Percentiles rank a stretch among this genome's conserved stretches.
Evolutionary conservation across 2,797 vertebrate genomes (phyloP).

Genomic region (Hozukius guyotensis): DNA sequence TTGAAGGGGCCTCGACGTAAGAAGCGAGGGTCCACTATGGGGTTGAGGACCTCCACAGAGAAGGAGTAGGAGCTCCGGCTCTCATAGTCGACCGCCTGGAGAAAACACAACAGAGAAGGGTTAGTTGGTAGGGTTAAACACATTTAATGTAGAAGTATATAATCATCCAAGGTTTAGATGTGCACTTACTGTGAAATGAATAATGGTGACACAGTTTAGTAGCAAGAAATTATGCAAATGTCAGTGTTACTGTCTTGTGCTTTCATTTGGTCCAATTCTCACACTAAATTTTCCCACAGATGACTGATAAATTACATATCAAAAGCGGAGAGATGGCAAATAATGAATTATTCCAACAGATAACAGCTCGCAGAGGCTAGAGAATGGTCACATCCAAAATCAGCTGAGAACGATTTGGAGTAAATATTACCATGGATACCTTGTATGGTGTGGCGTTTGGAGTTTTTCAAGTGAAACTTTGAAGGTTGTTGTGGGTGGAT

Average conservation of each 20-base stretch:
- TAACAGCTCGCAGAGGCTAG: constrained; percentile 6
- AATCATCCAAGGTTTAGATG: neutral
- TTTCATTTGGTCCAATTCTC: constrained; percentile 55
- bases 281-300: constrained; percentile 31
- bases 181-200: constrained; percentile 29
- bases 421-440: constrained; percentile 42
- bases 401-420: constrained; percentile 18
- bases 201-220: constrained; percentile 2
- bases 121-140: neutral
- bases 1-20: constrained; percentile 91
- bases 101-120: neutral
- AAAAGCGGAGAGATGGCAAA: constrained; percentile 47
- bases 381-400: constrained; percentile 38
- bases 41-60: constrained; percentile 92
- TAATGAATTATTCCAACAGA: constrained; percentile 57
- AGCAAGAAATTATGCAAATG: constrained; percentile 49
- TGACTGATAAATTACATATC: constrained; percentile 61
- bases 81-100: constrained; percentile 89
- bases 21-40: constrained; percentile 90
- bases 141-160: neutral
- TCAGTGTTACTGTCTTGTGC: constrained; percentile 11
- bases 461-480: constrained; percentile 52
- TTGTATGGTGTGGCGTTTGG: constrained; percentile 33
- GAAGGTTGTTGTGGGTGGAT: constrained; percentile 55
- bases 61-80: constrained; percentile 89